Conservation (phyloP, 2,797 vertebrate species). For the Peromyscus eremicus region DNA sequence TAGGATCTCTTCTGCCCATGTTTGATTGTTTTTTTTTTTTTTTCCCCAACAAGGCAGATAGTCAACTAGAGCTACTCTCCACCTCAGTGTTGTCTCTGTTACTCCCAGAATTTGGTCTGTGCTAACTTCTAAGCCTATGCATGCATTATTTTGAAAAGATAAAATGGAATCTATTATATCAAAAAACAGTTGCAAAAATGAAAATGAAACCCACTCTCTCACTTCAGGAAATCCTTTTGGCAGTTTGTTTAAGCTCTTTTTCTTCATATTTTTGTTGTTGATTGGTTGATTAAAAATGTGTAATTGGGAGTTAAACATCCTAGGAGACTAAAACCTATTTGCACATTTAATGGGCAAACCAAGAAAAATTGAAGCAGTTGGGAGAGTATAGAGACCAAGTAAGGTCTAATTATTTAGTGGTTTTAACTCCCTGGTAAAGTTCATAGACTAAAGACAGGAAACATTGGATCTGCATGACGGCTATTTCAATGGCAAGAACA, state of each 20-base stretch:
- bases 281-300: neutral
- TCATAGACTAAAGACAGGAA: neutral
- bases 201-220: neutral
- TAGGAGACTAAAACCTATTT: neutral
- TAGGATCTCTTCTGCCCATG: neutral
- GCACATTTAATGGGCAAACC: neutral
- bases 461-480: neutral
- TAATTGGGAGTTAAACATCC: neutral
- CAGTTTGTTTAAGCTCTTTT: neutral
- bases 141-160: neutral
- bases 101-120: neutral
- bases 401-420: neutral
- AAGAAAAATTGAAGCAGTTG: neutral
- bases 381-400: neutral
- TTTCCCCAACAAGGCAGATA: neutral
- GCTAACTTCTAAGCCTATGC: neutral
- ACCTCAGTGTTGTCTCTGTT: neutral
- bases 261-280: neutral
- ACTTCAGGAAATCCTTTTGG: neutral
- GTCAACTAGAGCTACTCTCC: neutral
- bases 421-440: neutral
- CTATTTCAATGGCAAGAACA: neutral
- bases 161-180: neutral
- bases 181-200: neutral
- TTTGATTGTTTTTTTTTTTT: neutral